A percentile compares a stretch with the other conserved stretches of the same genome.
Conservation (phyloP, 1,140 invertebrate species). For the Formica selysi region DNA sequence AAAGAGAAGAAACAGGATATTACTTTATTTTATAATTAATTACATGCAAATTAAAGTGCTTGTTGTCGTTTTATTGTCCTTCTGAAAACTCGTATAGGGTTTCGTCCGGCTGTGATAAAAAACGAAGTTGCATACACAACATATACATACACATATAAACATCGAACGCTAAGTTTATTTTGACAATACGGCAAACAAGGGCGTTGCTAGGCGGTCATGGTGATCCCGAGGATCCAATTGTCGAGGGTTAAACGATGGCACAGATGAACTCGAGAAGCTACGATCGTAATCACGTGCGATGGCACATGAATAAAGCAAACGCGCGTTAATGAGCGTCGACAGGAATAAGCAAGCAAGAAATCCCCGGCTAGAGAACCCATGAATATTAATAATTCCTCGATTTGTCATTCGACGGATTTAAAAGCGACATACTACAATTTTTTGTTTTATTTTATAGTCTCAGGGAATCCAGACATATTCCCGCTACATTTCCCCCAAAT, state of each 20-base stretch:
- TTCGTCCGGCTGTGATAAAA: neutral
- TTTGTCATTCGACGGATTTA: constrained; percentile 31
- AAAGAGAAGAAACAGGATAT: neutral
- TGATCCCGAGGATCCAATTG: constrained; percentile 4
- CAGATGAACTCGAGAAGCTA: constrained; percentile 30
- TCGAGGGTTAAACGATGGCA: neutral
- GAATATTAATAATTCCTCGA: constrained; percentile 60
- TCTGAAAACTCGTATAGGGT: neutral
- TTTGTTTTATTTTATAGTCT: neutral
- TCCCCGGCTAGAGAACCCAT: constrained; percentile 25
- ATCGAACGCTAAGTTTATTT: constrained; percentile 1
- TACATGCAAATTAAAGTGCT: constrained; percentile 9
- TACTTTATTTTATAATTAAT: constrained; percentile 8
- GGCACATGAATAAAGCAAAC: constrained; percentile 59
- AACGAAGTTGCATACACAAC: too few relatives aligned
- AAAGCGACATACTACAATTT: neutral
- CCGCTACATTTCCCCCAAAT: too few relatives aligned
- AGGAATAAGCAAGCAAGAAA: constrained; percentile 54
- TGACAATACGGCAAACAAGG: neutral
- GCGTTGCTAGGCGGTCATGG: neutral
- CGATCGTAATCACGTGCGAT: constrained; percentile 43
- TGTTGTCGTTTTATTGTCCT: neutral
- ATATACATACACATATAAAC: neutral
- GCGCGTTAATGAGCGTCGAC: constrained; percentile 54
- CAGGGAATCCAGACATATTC: neutral